Percentiles rank a stretch among this genome's conserved stretches.
These are phyloP conservation scores for Drosophila kanapiae DNA, from an alignment of 1,140 invertebrate species.

Conservation along the genomic window DNA sequence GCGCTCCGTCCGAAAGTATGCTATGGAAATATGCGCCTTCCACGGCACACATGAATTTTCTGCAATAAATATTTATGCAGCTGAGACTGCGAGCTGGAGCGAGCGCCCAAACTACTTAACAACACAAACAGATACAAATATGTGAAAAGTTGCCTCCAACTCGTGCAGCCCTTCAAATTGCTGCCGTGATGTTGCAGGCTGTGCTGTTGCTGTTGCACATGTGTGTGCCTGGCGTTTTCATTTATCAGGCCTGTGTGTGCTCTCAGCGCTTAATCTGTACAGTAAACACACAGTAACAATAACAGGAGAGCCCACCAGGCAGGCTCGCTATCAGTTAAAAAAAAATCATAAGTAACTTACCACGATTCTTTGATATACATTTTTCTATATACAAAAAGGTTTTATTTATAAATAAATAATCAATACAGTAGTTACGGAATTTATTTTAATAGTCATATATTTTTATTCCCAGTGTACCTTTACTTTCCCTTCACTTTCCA, in stretches of 20 bases:
- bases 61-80: slow-evolving; percentile 83
- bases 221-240: slow-evolving; percentile 67
- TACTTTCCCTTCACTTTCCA: not conserved
- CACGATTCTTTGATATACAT: not conserved
- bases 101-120: slow-evolving; percentile 73
- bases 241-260: slow-evolving; percentile 68
- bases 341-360: slow-evolving; percentile 6
- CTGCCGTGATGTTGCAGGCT: slow-evolving; percentile 7
- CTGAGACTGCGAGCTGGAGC: slow-evolving; percentile 51
- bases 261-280: slow-evolving; percentile 63
- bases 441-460: not conserved
- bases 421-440: no score
- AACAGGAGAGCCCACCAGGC: slow-evolving; percentile 14
- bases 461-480: not conserved
- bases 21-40: slow-evolving; percentile 36
- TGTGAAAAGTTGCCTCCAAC: slow-evolving; percentile 75
- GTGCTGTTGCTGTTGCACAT: slow-evolving; percentile 28
- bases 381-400: not conserved
- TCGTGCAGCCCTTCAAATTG: slow-evolving; percentile 56
- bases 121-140: slow-evolving; percentile 83
- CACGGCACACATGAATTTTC: slow-evolving; percentile 52
- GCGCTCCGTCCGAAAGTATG: slow-evolving; percentile 27
- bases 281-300: slow-evolving; percentile 45
- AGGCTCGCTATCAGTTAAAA: slow-evolving; percentile 5
- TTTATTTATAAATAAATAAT: not conserved